Evolutionary conservation across 2,113 vertebrate genomes (phyloP).

Genomic region (Tangachromis dhanisi): DNA sequence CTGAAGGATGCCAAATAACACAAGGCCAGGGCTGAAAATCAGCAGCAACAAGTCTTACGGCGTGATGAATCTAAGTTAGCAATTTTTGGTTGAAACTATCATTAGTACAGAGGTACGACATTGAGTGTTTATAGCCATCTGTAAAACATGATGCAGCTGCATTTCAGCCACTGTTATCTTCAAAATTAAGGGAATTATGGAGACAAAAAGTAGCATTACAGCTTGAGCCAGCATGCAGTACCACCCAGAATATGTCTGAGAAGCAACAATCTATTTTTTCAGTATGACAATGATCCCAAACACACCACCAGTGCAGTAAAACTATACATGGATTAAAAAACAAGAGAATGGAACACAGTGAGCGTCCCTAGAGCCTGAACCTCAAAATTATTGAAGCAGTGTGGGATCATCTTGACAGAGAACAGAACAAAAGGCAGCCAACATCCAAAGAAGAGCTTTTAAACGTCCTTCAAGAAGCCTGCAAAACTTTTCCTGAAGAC

Average conservation of each 20-base stretch:
- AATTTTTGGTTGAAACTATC: background rate
- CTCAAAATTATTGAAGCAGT: background rate
- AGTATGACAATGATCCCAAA: background rate
- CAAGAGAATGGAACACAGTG: background rate
- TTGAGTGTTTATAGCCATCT: background rate
- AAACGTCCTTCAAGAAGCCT: background rate
- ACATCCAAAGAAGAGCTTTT: background rate
- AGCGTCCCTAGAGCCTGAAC: background rate
- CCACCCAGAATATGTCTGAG: background rate
- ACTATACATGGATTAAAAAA: background rate
- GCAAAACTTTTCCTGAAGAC: background rate
- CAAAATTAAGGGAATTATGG: background rate
- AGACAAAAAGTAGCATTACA: background rate
- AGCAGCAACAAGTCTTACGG: background rate
- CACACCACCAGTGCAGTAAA: background rate
- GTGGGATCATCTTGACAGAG: background rate
- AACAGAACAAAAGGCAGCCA: background rate
- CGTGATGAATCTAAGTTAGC: background rate
- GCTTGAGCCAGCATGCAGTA: background rate
- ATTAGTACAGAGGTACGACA: background rate
- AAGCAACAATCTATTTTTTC: background rate
- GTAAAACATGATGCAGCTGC: background rate
- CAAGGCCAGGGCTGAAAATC: accelerated
- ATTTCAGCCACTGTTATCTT: background rate
- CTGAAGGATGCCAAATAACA: background rate